Conservation (phyloP, 2,113 vertebrate genomes). For the Cricetomys ansorgei region DNA sequence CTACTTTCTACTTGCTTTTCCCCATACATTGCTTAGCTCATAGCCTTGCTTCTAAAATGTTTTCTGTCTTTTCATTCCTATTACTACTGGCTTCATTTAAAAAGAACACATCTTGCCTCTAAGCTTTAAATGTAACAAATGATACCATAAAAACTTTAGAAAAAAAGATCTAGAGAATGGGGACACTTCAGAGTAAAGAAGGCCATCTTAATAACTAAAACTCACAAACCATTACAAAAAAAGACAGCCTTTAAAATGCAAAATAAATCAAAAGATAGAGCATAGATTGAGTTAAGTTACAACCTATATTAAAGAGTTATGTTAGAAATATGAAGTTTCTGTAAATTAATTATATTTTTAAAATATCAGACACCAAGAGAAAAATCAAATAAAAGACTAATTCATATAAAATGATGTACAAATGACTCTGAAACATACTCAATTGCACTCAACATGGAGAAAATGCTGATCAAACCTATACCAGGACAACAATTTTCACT, state of each 20-base stretch:
- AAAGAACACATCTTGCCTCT: conserved; percentile 5
- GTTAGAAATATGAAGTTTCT: conserved; percentile 12
- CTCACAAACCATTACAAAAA: neutral
- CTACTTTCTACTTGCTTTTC: neutral
- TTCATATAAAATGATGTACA: conserved; percentile 38
- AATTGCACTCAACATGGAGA: neutral
- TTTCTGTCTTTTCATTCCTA: neutral
- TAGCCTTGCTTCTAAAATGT: conserved; percentile 8
- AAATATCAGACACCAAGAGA: neutral
- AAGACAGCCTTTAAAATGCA: neutral
- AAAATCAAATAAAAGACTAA: neutral
- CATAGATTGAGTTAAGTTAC: neutral
- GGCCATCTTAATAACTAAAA: neutral
- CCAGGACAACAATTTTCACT: neutral
- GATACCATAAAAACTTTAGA: conserved; percentile 24
- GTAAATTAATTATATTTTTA: neutral
- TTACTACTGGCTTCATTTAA: neutral
- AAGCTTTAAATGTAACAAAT: conserved; percentile 47
- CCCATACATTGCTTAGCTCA: neutral
- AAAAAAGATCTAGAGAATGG: neutral
- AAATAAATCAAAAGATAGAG: conserved; percentile 39
- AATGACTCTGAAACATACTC: neutral
- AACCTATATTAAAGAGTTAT: conserved; percentile 9
- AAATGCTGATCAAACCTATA: conserved; percentile 1
- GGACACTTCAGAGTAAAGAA: conserved; percentile 26